Evolutionary conservation across 2,113 vertebrate genomes (phyloP), one percentile per base, ranked within the genome.

Genomic region (Lanius collurio): DNA sequence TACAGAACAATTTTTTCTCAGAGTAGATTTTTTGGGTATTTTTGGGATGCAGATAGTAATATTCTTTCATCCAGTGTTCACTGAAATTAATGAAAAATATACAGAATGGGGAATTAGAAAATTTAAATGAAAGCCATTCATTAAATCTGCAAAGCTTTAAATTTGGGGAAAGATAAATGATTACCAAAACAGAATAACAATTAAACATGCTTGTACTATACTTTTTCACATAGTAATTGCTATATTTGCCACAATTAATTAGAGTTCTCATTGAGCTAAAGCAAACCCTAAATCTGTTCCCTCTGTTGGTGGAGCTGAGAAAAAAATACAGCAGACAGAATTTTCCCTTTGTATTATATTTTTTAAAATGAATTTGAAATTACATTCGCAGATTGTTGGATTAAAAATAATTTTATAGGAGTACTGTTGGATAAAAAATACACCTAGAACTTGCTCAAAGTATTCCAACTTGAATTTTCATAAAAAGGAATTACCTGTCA

Each of bases 1-100:
- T 49, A 37, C 12, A 27, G 5, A 71, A 11, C 19, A 70, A 26
- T 8, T 68, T 89, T 89, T 78, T 56, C 52, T 37, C 44, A 65
- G 23, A 33, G 26, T n/a, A 78, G 5, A 13, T 31, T 4, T 47
- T 35, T 37, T 12, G 7, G 7, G 0, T 6, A 53, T 64, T 44
- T 81, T 76, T 35, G 10, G 83, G 33, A 63, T 55, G 8, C 35
- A 86, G 71, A 91, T 68, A 75, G 44, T 31, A 75, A 65, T 83
- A 84, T 24, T 67, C 28, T 70, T 31, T 91, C 35, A 91, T 63
- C 11, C 31, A 65, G 13, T 30, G 14, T 56, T 83, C 10, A 3
- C 37, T 91, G 88, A 91, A 96, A 95, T 87, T 87, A 93, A 85
- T 94, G 94, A 95, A 75, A 78, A 73, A 83, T 26, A 65, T 46